A percentile compares a stretch with the other conserved stretches of the same genome.
Evolutionary conservation across 2,888 invertebrate genomes (phyloP).

Genomic region (Pomacea canaliculata): DNA sequence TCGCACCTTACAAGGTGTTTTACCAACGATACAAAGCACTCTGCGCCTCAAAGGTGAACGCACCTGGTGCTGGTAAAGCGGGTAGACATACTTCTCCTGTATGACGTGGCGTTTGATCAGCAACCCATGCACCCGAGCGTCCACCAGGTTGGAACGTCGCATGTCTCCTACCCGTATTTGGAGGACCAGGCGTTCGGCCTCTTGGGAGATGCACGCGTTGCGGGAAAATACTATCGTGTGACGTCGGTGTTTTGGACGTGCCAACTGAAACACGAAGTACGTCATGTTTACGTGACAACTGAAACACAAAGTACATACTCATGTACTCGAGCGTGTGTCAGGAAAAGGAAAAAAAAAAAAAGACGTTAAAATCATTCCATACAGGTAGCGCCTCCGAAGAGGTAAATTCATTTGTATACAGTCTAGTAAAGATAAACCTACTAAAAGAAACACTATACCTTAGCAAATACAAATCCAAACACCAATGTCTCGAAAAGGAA

Average conservation of each 20-base stretch:
- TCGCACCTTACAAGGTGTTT: too few species aligned
- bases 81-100: slow-evolving; percentile 53
- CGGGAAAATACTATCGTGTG: slow-evolving; percentile 89
- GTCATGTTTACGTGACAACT: too few species aligned
- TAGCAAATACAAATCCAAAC: slow-evolving; percentile 89
- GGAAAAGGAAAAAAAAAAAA: too few species aligned
- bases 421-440: too few species aligned
- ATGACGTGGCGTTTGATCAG: slow-evolving; percentile 51
- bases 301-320: too few species aligned
- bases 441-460: slow-evolving; percentile 69
- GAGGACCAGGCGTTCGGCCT: slow-evolving; percentile 67
- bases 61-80: slow-evolving; percentile 83
- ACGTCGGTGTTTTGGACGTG: slow-evolving; percentile 93
- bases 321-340: too few species aligned
- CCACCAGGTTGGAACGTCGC: slow-evolving; percentile 34
- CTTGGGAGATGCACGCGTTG: slow-evolving; percentile 85
- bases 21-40: too few species aligned
- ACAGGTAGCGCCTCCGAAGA: too few species aligned
- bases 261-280: slow-evolving; percentile 71
- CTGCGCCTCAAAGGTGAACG: neutral
- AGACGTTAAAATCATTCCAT: too few species aligned
- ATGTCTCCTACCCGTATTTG: slow-evolving; percentile 43
- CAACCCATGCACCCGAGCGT: slow-evolving; percentile 75
- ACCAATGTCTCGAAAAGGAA: slow-evolving; percentile 79
- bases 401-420: too few species aligned